Conservation (phyloP, 2,888 invertebrate species). For the Patella pellucida region DNA sequence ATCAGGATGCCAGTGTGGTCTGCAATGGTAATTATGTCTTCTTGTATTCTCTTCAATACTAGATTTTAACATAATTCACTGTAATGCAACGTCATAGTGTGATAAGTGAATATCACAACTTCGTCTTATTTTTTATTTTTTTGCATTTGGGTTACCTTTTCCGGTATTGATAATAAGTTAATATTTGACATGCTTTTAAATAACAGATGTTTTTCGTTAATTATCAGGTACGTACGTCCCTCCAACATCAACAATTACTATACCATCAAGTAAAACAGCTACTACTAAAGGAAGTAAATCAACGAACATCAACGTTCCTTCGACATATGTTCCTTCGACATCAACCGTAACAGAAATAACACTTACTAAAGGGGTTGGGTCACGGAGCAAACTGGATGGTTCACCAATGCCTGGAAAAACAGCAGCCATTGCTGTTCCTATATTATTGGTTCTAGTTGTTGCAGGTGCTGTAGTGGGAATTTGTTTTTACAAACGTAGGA, state of each 20-base stretch:
- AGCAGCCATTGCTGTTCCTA: constrained; percentile 44
- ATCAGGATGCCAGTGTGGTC: constrained; percentile 39
- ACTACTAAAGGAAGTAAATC: neutral
- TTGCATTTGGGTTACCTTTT: no score
- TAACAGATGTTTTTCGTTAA: neutral
- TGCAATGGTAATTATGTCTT: constrained; percentile 35
- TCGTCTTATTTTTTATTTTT: no score
- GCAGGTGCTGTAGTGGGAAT: constrained; percentile 39
- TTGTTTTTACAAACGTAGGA: constrained; percentile 33
- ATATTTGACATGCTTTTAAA: no score
- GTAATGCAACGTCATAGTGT: no score
- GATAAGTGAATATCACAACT: no score
- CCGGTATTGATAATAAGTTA: no score
- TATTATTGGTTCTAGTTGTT: constrained; percentile 41
- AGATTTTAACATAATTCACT: no score
- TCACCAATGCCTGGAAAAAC: neutral
- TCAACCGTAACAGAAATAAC: neutral
- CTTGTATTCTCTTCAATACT: no score
- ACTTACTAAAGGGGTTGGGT: no score
- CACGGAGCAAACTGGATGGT: no score
- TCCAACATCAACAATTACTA: neutral
- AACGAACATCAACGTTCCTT: no score
- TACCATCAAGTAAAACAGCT: neutral
- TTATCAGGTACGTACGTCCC: constrained; percentile 12
- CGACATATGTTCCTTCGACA: neutral